These are phyloP conservation scores for Congeria kusceri DNA, from an alignment of 2,888 invertebrate species.

Conservation along the genomic window DNA sequence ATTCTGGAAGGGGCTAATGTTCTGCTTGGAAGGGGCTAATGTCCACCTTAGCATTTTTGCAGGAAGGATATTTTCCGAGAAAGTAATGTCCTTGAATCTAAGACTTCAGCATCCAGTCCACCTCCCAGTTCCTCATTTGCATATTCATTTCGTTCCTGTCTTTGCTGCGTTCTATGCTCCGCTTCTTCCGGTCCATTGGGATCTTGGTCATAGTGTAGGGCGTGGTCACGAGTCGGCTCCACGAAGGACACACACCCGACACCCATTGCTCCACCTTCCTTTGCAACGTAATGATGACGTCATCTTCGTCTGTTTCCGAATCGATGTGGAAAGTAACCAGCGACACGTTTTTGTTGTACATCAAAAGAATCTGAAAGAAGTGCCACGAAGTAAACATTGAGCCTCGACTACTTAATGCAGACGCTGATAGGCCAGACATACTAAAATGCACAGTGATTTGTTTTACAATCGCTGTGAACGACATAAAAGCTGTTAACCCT, in stretches of 20 bases:
- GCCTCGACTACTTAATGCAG: no score
- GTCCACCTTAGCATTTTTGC: no score
- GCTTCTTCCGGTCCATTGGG: conserved; percentile 47
- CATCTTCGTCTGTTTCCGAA: conserved; percentile 58
- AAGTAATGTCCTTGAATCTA: no score
- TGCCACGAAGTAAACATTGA: no score
- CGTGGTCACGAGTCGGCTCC: conserved; percentile 1
- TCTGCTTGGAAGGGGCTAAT: no score
- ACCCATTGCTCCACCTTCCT: conserved; percentile 70
- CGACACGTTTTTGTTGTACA: conserved; percentile 67
- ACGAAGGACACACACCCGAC: conserved; percentile 59
- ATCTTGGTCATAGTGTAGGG: conserved; percentile 53
- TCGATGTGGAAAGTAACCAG: conserved; percentile 58
- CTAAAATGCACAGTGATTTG: no score
- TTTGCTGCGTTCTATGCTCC: conserved; percentile 64
- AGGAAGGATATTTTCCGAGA: no score
- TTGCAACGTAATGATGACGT: conserved; percentile 59
- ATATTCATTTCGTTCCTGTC: conserved; percentile 65
- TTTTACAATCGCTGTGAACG: no score
- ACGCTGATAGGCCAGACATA: no score
- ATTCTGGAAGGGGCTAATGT: no score
- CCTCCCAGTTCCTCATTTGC: conserved; percentile 69
- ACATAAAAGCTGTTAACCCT: no score
- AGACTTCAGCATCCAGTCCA: conserved; percentile 68
- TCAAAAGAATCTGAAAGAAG: conserved; percentile 74